A percentile compares a stretch with the other conserved stretches of the same genome.
Conservation (phyloP, 30 jellyfish, hydroid and myxozoan genomes). For the Chrysaora quinquecirrha region DNA sequence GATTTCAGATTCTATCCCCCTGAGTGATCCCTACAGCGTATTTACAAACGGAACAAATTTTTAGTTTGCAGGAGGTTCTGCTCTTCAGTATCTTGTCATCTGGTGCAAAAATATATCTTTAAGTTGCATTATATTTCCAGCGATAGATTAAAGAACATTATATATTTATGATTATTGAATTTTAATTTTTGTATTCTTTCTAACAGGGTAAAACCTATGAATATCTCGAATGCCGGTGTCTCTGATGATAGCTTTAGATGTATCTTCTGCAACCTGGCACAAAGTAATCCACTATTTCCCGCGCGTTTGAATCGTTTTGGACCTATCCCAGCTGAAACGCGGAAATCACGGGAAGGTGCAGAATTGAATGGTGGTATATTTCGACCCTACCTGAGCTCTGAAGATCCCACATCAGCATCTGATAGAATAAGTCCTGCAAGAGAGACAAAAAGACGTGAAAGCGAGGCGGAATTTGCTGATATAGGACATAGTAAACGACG, state of each 20-base stretch:
- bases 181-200: too few relatives aligned
- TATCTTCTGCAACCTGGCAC: conserved; percentile 76
- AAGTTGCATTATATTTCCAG: too few relatives aligned
- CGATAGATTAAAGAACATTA: too few relatives aligned
- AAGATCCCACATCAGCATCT: conserved; percentile 11
- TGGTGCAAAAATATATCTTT: too few relatives aligned
- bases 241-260: conserved; percentile 28
- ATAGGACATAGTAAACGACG: conserved; percentile 62
- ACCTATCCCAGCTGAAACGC: conserved; percentile 50
- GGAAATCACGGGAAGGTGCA: conserved; percentile 16
- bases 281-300: conserved; percentile 58
- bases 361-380: conserved; percentile 70
- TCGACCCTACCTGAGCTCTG: conserved; percentile 77
- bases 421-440: conserved; percentile 34
- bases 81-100: too few relatives aligned
- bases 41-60: too few relatives aligned
- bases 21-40: too few relatives aligned
- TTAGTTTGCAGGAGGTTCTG: too few relatives aligned
- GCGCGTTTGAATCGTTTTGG: conserved; percentile 76
- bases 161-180: too few relatives aligned
- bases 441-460: conserved; percentile 26
- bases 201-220: background rate
- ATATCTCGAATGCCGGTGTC: background rate
- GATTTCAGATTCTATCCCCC: too few relatives aligned
- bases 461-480: conserved; percentile 34